Evolutionary conservation across 1,140 invertebrate genomes (phyloP).

Genomic region (Conus betulinus): DNA sequence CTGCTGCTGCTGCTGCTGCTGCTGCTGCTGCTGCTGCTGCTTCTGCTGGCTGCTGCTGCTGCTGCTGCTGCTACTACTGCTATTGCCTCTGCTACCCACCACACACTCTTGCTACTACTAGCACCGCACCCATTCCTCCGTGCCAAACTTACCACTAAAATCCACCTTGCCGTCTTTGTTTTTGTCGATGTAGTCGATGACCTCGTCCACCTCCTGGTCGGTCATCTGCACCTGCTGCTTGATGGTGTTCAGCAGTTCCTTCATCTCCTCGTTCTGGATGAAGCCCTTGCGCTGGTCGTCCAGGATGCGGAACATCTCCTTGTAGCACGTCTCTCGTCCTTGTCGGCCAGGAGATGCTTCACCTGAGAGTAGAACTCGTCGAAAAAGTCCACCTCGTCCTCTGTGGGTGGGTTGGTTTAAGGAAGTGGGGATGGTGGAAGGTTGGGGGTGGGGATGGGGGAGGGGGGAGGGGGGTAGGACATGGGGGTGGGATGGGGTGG

Average conservation of each 20-base stretch:
- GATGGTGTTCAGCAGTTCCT: slow-evolving; percentile 39
- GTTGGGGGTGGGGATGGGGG: not conserved
- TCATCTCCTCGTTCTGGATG: slow-evolving; percentile 44
- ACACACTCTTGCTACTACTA: too few relatives aligned
- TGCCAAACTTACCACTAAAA: slow-evolving; percentile 39
- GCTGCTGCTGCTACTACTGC: too few relatives aligned
- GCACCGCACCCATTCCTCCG: not conserved
- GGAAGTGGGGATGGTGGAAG: not conserved
- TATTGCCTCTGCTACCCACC: too few relatives aligned
- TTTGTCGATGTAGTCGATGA: slow-evolving; percentile 51
- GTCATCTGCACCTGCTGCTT: slow-evolving; percentile 46
- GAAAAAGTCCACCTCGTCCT: slow-evolving; percentile 48
- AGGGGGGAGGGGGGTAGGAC: not conserved
- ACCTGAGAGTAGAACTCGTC: slow-evolving; percentile 50
- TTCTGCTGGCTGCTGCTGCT: too few relatives aligned
- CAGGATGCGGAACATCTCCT: slow-evolving; percentile 52
- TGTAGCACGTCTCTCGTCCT: slow-evolving; percentile 53
- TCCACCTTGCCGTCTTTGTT: slow-evolving; percentile 52
- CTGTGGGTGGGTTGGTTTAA: not conserved
- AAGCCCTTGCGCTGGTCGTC: slow-evolving; percentile 45
- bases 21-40: too few relatives aligned
- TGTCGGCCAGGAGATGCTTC: slow-evolving; percentile 41
- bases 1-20: too few relatives aligned
- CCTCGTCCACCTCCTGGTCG: slow-evolving; percentile 49
- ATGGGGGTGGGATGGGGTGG: not conserved